These are phyloP conservation scores for Drosophila anomelani DNA, from an alignment of 2,888 invertebrate genomes.

Conservation along the genomic window DNA sequence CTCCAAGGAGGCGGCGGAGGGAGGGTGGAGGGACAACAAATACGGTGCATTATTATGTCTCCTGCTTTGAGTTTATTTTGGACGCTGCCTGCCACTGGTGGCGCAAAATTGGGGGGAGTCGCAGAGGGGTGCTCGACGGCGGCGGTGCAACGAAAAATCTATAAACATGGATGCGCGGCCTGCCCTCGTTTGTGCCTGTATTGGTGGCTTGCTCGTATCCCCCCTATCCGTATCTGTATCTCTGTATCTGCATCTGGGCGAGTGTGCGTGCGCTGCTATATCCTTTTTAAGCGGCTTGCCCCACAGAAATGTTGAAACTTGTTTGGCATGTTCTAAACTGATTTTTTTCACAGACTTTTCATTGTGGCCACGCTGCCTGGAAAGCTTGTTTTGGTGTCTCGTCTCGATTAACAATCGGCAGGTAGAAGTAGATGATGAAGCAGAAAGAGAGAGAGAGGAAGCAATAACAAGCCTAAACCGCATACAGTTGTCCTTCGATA, in stretches of 20 bases:
- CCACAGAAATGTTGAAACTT: constrained; percentile 68
- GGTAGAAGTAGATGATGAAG: constrained; percentile 51
- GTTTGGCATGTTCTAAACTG: constrained; percentile 76
- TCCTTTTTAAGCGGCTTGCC: constrained; percentile 68
- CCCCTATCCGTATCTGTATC: constrained; percentile 6
- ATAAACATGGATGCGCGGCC: constrained; percentile 49
- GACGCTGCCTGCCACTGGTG: constrained; percentile 50
- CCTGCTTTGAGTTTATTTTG: constrained; percentile 72
- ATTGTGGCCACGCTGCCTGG: constrained; percentile 38
- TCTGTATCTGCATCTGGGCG: constrained; percentile 10
- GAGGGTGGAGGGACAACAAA: constrained; percentile 11
- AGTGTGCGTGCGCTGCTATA: constrained; percentile 51
- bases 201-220: constrained; percentile 9
- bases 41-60: constrained; percentile 52
- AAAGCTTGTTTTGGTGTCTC: constrained; percentile 75
- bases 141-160: constrained; percentile 47
- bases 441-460: constrained; percentile 36
- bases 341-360: constrained; percentile 49
- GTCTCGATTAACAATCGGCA: constrained; percentile 66
- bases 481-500: constrained; percentile 18
- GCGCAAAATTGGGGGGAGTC: background rate
- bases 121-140: background rate
- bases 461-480: constrained; percentile 31
- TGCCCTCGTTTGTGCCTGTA: constrained; percentile 47
- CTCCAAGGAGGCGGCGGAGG: constrained; percentile 41